These are phyloP conservation scores for Scartelaos histophorus DNA, from an alignment of 2,113 vertebrate species.

Conservation along the genomic window DNA sequence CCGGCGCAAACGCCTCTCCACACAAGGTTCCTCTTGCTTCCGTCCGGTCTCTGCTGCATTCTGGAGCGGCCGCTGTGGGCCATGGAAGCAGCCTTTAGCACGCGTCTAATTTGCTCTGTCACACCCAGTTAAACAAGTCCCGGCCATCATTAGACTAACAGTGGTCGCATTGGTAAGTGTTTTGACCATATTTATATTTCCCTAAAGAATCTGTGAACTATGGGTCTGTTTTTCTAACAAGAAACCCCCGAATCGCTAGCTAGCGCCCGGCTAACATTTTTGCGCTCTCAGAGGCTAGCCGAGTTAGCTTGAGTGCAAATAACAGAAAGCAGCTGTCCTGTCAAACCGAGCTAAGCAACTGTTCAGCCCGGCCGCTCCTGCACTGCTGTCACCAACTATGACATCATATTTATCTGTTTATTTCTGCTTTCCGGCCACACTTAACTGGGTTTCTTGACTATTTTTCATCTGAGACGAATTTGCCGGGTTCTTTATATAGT, in stretches of 20 bases:
- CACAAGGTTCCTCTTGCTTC: conserved; percentile 57
- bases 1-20: conserved; percentile 34
- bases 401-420: neutral
- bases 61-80: conserved; percentile 65
- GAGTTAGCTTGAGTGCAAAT: conserved; percentile 53
- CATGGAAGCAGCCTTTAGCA: conserved; percentile 72
- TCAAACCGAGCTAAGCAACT: conserved; percentile 37
- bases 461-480: conserved; percentile 7
- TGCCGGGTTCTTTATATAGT: conserved; percentile 45
- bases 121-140: conserved; percentile 53
- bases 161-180: conserved; percentile 58
- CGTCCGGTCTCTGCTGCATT: conserved; percentile 42
- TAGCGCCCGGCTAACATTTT: conserved; percentile 30
- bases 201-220: neutral
- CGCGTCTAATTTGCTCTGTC: conserved; percentile 48
- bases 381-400: neutral
- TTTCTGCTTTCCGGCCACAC: neutral
- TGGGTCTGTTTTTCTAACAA: conserved; percentile 6
- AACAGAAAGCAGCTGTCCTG: conserved; percentile 62
- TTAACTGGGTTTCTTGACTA: neutral
- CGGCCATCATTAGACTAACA: conserved; percentile 25
- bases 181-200: neutral
- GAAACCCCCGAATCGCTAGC: conserved; percentile 30
- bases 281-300: conserved; percentile 40
- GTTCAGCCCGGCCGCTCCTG: neutral